phyloP scores from a whole-genome alignment of 1,140 invertebrate genomes.

The Trypoxylus dichotomus region DNA sequence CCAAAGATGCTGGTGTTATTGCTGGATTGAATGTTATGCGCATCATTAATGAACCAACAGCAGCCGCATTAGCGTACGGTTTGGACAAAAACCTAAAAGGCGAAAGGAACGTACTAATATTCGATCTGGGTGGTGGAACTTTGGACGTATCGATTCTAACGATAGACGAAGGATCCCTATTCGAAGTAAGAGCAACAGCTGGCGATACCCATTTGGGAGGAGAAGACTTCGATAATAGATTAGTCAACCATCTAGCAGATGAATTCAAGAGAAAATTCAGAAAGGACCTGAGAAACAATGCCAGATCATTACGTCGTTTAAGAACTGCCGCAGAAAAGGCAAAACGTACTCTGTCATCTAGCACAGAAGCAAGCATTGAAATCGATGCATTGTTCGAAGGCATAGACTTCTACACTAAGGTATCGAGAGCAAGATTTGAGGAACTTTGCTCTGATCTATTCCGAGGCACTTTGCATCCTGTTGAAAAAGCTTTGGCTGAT shows the following conservation, averaged over 20 bases:
- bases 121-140: conserved; percentile 67
- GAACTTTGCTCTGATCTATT: conserved; percentile 66
- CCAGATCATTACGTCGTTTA: conserved; percentile 64
- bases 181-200: conserved; percentile 70
- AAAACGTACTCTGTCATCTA: conserved; percentile 77
- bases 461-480: conserved; percentile 61
- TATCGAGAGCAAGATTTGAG: conserved; percentile 65
- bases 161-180: conserved; percentile 70
- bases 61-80: conserved; percentile 78
- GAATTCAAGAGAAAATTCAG: conserved; percentile 59
- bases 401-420: conserved; percentile 64
- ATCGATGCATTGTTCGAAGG: conserved; percentile 78
- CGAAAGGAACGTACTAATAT: conserved; percentile 66
- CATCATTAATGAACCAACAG: conserved; percentile 80
- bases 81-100: conserved; percentile 77
- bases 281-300: conserved; percentile 56
- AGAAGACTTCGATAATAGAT: conserved; percentile 65
- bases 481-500: conserved; percentile 72
- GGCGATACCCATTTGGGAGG: conserved; percentile 62
- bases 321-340: conserved; percentile 80
- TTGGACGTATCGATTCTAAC: conserved; percentile 79
- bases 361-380: conserved; percentile 72
- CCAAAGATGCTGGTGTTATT: conserved; percentile 67
- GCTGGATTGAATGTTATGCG: conserved; percentile 67
- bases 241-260: conserved; percentile 67